These are phyloP conservation scores for Hypocryptadius cinnamomeus DNA, from an alignment of 2,113 vertebrate species.

Conservation along the genomic window DNA sequence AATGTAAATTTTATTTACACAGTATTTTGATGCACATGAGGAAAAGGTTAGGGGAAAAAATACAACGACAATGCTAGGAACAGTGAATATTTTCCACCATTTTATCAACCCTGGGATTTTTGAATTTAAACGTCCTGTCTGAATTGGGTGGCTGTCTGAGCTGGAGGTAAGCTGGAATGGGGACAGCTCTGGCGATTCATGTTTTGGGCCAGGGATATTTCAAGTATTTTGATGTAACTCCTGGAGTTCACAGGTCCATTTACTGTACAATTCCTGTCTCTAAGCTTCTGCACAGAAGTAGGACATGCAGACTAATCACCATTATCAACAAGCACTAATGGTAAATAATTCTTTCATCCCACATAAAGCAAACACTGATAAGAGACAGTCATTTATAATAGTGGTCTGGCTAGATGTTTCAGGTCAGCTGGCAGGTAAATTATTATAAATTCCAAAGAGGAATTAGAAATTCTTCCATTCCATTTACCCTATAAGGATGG, in stretches of 20 bases:
- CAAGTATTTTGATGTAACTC: not conserved
- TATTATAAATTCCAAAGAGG: conserved; percentile 30
- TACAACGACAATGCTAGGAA: not conserved
- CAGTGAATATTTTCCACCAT: not conserved
- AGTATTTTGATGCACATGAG: not conserved
- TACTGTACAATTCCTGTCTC: not conserved
- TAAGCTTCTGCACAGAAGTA: not conserved
- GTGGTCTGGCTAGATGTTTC: not conserved
- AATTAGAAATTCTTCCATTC: conserved; percentile 20
- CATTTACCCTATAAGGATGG: not conserved
- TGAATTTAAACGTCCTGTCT: not conserved
- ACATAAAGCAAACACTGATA: not conserved
- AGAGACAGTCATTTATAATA: not conserved
- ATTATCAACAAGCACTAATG: conserved; percentile 12
- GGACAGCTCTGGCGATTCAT: not conserved
- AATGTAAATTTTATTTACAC: not conserved
- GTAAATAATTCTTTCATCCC: conserved; percentile 8
- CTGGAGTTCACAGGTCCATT: not conserved
- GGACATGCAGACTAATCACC: not conserved
- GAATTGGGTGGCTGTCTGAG: not conserved
- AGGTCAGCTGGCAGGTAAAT: conserved; percentile 24
- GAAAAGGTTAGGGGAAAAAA: not conserved
- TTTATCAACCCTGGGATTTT: not conserved
- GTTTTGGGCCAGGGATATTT: not conserved
- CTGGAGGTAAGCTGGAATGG: not conserved